Base-by-base conservation (phyloP, 2,113 vertebrate genomes). In the Morone chrysops region DNA sequence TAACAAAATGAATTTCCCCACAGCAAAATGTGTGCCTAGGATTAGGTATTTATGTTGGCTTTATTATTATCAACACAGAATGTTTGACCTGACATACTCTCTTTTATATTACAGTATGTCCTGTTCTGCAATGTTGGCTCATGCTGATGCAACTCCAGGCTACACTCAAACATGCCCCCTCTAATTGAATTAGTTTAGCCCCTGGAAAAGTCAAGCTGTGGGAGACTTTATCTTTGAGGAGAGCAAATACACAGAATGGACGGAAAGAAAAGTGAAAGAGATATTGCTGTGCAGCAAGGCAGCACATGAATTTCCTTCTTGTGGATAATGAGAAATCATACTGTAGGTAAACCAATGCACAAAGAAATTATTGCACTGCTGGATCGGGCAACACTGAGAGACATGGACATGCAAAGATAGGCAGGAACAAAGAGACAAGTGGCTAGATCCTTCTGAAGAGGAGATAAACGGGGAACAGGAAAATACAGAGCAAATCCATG, bases 161-260 rank as follows among this genome's bases (percentile, higher is more conserved):
- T 83, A 80, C 60, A 75, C 78, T 90, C 82, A 84, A 87, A 91
- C 87, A 85, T 87, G 83, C 83, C 75, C 77, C 51, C 45, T 41
- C 74, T 86, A 81, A 88, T 83, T 89, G 75, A 91, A 90, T 93
- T 92, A 87, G 81, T 80, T 89, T 86, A 92, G 82, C 83, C 90
- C 75, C 80, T 82, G 83, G 66, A 90, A 89, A 88, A 87, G 80
- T 90, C 57, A 76, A 85, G 76, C 79, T 86, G 78, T 71, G 50
- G 80, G 80, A 85, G 86, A 91, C 79, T 84, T 81, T 79, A 85
- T 89, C 83, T 83, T 73, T 73, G 70, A 81, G 82, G 31, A 78
- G 80, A 87, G 73, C 78, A 87, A 90, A 87, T 71, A 89, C 59
- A 71, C 48, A 85, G 60, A 75, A 80, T 56, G 61, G 68, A 84